These are phyloP conservation scores for Hoplias malabaricus DNA, from an alignment of 2,113 vertebrate species.

Conservation along the genomic window DNA sequence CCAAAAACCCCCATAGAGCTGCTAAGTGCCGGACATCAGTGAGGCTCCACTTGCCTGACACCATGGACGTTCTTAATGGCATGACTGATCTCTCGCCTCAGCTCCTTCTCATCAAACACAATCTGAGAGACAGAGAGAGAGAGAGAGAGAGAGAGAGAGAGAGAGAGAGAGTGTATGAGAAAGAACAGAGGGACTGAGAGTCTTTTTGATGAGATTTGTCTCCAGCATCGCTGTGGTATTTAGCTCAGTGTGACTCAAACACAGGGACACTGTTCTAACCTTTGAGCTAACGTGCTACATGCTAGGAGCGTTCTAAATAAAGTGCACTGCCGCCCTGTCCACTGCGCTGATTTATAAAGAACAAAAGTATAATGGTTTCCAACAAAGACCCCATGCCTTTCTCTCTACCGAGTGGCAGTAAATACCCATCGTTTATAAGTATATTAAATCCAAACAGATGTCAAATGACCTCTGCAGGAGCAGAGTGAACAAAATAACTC, in stretches of 20 bases:
- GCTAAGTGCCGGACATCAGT: neutral
- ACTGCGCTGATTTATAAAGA: neutral
- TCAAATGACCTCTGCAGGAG: neutral
- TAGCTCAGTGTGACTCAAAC: neutral
- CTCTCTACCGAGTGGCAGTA: too few relatives aligned
- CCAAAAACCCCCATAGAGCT: neutral
- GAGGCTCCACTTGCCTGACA: constrained; percentile 85
- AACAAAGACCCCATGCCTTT: neutral
- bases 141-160: neutral
- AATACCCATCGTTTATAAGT: too few relatives aligned
- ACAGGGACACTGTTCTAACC: neutral
- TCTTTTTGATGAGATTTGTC: neutral
- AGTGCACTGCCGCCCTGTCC: neutral
- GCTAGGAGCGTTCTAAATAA: neutral
- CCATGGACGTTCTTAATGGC: constrained; percentile 98
- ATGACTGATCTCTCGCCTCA: constrained; percentile 93
- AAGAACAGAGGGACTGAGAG: neutral
- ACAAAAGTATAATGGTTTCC: neutral
- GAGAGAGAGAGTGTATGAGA: neutral
- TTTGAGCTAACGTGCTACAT: neutral
- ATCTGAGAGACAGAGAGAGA: constrained; percentile 73
- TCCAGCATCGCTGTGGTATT: neutral
- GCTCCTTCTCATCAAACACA: constrained; percentile 95
- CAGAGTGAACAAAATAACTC: too few relatives aligned
- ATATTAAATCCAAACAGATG: too few relatives aligned